phyloP scores from a whole-genome alignment of 2,113 vertebrate species.

The Reinhardtius hippoglossoides region DNA sequence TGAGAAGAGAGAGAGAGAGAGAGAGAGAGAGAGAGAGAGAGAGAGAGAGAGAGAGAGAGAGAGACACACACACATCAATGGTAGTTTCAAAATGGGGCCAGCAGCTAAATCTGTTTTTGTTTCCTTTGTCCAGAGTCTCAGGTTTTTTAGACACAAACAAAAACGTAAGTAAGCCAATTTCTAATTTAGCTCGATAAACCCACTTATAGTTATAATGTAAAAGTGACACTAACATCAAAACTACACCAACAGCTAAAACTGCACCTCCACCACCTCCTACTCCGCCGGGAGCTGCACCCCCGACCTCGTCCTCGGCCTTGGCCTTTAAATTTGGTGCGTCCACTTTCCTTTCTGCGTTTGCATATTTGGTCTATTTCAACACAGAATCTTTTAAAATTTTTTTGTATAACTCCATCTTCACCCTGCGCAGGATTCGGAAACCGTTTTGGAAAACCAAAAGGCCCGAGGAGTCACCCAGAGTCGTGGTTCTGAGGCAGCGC shows the following conservation, averaged over 20 bases:
- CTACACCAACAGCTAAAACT: conserved; percentile 59
- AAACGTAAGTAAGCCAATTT: conserved; percentile 70
- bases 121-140: conserved; percentile 73
- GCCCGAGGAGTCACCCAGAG: conserved; percentile 89
- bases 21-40: too few species aligned
- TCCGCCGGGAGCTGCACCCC: conserved; percentile 36
- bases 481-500: conserved; percentile 82
- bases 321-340: conserved; percentile 76
- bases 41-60: too few species aligned
- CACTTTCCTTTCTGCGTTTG: background rate
- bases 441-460: conserved; percentile 94
- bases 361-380: background rate
- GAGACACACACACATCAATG: background rate
- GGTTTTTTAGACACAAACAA: conserved; percentile 72
- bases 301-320: conserved; percentile 53
- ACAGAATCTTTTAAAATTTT: fast-evolving
- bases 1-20: conserved; percentile 13
- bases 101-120: background rate
- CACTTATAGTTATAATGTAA: too few species aligned
- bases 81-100: too few species aligned
- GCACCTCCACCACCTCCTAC: conserved; percentile 27
- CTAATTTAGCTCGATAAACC: background rate
- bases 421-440: conserved; percentile 87
- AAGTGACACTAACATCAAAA: conserved; percentile 7
- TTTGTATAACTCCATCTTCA: background rate